Conservation (phyloP, 2,113 vertebrate species). For the Vanacampus margaritifer region DNA sequence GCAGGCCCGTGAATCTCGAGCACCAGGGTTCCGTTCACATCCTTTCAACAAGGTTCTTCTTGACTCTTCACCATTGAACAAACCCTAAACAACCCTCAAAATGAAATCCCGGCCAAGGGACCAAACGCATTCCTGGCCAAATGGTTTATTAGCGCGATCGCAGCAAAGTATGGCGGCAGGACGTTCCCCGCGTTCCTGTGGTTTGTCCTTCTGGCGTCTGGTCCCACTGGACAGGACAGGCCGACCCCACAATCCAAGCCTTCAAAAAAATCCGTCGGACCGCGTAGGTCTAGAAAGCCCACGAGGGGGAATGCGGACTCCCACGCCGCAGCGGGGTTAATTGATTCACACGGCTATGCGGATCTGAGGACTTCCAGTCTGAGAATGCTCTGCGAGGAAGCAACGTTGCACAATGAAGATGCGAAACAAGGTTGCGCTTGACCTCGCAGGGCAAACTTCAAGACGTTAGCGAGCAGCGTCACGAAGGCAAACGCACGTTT, state of each 20-base stretch:
- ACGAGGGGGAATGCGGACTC: slow-evolving; percentile 31
- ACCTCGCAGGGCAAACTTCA: slow-evolving; percentile 43
- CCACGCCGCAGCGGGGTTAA: slow-evolving; percentile 37
- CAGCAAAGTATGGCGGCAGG: not conserved
- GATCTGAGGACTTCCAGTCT: slow-evolving; percentile 33
- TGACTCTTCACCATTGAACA: no score
- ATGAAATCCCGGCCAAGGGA: no score
- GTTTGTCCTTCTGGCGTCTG: not conserved
- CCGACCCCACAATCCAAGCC: slow-evolving; percentile 2
- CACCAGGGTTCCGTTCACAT: no score
- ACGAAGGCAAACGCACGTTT: slow-evolving; percentile 45
- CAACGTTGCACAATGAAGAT: slow-evolving; percentile 48
- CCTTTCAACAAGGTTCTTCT: no score
- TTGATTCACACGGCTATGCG: slow-evolving; percentile 56
- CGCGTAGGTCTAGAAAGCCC: slow-evolving; percentile 44
- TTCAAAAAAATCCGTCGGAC: slow-evolving; percentile 38
- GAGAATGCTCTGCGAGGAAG: slow-evolving; percentile 37
- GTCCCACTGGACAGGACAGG: no score
- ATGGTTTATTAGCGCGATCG: not conserved
- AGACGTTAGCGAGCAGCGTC: slow-evolving; percentile 44
- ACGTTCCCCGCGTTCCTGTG: not conserved
- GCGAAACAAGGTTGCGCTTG: slow-evolving; percentile 46
- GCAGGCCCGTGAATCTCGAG: no score
- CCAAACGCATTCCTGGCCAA: not conserved
- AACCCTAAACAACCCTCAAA: no score